Conservation (phyloP, 2,797 vertebrate genomes). For the Paramormyrops hopkinsi region DNA sequence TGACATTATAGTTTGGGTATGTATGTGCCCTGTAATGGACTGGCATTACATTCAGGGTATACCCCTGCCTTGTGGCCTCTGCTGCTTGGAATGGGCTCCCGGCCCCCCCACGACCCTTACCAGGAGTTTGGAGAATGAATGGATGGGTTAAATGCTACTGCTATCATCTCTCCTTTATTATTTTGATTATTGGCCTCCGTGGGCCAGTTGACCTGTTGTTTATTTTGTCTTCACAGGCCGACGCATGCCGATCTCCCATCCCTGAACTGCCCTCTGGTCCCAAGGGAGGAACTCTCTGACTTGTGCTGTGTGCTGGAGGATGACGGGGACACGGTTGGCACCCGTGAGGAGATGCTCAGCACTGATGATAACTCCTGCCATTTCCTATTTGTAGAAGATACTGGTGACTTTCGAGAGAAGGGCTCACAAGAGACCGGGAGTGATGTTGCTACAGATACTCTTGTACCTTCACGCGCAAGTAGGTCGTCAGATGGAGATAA, state of each 20-base stretch:
- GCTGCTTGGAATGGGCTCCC: neutral
- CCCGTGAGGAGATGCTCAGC: conserved; percentile 46
- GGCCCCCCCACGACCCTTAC: neutral
- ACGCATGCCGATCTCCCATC: conserved; percentile 69
- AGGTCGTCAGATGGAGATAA: conserved; percentile 21
- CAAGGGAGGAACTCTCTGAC: conserved; percentile 54
- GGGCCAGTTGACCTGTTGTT: neutral
- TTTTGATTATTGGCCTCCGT: neutral
- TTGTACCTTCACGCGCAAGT: conserved; percentile 7
- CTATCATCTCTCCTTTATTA: neutral
- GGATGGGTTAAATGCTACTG: neutral
- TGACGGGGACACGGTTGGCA: conserved; percentile 47
- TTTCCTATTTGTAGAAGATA: conserved; percentile 25
- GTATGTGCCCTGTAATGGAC: neutral
- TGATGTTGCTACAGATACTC: neutral
- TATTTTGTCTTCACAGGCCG: conserved; percentile 54
- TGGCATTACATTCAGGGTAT: neutral
- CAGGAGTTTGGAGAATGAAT: neutral
- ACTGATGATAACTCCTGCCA: conserved; percentile 47
- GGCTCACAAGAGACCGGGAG: conserved; percentile 22
- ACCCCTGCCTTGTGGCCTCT: neutral
- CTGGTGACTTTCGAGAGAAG: neutral
- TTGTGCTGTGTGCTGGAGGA: conserved; percentile 42
- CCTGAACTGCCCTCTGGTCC: conserved; percentile 43
- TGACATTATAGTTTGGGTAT: neutral